Evolutionary conservation across 2,113 vertebrate species (phyloP).

Genomic region (Syrrhaptes paradoxus): DNA sequence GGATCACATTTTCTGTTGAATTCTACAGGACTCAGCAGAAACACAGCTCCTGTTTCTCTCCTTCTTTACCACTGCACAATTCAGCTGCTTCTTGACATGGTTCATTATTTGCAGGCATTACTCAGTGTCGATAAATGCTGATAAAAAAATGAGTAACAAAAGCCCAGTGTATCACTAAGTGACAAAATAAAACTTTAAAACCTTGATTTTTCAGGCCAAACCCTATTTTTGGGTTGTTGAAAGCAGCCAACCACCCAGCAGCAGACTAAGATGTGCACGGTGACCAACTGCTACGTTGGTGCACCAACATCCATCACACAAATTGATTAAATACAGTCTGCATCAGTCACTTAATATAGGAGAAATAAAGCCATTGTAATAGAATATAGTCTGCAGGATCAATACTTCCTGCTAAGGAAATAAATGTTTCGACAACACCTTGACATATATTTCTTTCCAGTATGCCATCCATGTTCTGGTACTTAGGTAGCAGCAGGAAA

Average conservation of each 20-base stretch:
- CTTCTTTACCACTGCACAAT: neutral
- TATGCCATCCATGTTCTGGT: neutral
- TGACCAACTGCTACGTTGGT: neutral
- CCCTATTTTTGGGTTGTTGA: neutral
- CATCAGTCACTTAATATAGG: neutral
- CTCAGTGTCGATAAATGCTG: neutral
- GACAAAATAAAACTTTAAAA: constrained; percentile 34
- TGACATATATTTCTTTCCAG: constrained; percentile 37
- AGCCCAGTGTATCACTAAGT: neutral
- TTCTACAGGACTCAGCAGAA: neutral
- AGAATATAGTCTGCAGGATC: constrained; percentile 28
- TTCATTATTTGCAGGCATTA: constrained; percentile 30
- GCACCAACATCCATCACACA: neutral
- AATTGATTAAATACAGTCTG: constrained; percentile 39
- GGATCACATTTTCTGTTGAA: neutral
- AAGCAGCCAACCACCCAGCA: neutral
- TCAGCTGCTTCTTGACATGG: neutral
- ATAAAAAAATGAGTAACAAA: neutral
- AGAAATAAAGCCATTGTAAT: constrained; percentile 44
- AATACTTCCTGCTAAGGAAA: constrained; percentile 52
- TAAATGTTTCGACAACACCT: constrained; percentile 9
- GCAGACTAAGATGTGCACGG: neutral
- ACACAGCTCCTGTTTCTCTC: neutral
- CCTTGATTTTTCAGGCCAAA: neutral
- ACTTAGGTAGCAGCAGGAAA: neutral